Conservation (phyloP, 1,140 invertebrate genomes). For the Papilio machaon region DNA sequence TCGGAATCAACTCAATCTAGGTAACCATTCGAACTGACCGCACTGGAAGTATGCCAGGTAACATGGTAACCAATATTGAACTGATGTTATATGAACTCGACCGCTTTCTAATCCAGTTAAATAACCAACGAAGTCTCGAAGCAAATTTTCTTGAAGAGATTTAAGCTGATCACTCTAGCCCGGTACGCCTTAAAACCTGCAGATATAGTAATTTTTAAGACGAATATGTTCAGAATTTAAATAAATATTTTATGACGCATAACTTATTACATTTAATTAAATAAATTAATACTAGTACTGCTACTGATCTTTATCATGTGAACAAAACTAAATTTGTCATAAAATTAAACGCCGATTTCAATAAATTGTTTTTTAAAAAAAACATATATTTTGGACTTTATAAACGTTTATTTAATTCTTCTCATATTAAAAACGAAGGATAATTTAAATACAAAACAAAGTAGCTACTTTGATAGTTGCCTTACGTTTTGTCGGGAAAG, state of each 20-base stretch:
- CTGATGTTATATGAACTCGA: not conserved
- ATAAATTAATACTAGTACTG: no score
- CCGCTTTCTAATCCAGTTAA: not conserved
- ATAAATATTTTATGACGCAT: no score
- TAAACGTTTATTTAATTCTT: no score
- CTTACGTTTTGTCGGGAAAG: not conserved
- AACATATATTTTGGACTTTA: no score
- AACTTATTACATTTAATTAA: not conserved
- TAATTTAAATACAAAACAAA: constrained; percentile 6
- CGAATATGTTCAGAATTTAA: no score
- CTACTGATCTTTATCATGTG: no score
- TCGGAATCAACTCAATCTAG: not conserved
- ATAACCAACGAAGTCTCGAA: not conserved
- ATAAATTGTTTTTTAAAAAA: no score
- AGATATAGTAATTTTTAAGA: not conserved
- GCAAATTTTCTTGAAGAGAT: not conserved
- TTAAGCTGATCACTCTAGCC: not conserved
- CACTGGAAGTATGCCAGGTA: not conserved
- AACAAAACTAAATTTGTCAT: not conserved
- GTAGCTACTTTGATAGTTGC: constrained; percentile 3
- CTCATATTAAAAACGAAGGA: not conserved
- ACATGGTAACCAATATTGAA: not conserved
- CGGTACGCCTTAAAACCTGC: not conserved
- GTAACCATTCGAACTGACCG: not conserved
- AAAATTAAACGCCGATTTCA: no score